phyloP scores from a whole-genome alignment of 2,113 vertebrate genomes.

The Origma solitaria region DNA sequence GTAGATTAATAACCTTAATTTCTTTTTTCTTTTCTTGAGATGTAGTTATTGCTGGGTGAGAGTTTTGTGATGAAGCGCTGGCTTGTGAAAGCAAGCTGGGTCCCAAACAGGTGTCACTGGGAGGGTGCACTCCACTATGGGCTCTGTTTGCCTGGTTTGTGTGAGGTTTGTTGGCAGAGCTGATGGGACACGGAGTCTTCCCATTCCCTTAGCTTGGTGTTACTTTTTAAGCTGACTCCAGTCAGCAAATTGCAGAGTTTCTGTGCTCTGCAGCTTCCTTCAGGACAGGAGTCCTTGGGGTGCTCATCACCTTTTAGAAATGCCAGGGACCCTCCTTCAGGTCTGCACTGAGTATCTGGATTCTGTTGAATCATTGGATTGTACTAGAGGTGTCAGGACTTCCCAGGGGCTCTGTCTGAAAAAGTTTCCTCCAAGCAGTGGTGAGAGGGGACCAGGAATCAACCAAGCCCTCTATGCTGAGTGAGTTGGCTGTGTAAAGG shows the following conservation, averaged over 20 bases:
- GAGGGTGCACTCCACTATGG: background rate
- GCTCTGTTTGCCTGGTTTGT: background rate
- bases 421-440: background rate
- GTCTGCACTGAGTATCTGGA: background rate
- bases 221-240: background rate
- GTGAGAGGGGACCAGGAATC: background rate
- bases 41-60: background rate
- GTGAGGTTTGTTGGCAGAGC: background rate
- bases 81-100: background rate
- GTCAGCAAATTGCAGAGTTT: background rate
- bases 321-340: background rate
- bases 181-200: background rate
- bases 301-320: background rate
- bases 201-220: background rate
- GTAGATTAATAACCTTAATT: background rate
- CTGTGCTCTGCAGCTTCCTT: background rate
- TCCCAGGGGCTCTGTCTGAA: background rate
- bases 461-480: background rate
- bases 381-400: background rate
- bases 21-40: background rate
- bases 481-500: background rate
- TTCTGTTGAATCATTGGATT: background rate
- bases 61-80: background rate
- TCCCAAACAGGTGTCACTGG: background rate
- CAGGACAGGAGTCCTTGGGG: accelerated